A percentile compares a stretch with the other conserved stretches of the same genome.
phyloP scores from a whole-genome alignment of 2,797 vertebrate genomes.

The Oreortyx pictus region DNA sequence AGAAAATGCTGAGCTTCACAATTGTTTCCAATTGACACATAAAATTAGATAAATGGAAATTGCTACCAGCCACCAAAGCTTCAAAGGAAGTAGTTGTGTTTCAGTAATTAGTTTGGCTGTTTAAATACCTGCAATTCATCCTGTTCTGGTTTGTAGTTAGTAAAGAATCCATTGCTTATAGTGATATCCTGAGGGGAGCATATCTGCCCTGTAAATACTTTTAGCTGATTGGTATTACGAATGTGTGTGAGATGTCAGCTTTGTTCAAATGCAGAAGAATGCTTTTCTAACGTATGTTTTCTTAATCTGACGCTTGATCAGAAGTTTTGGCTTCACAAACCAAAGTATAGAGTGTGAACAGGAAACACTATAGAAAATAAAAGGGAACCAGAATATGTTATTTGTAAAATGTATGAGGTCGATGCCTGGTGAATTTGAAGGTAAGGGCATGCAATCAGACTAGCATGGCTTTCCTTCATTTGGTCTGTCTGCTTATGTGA shows the following conservation, averaged over 20 bases:
- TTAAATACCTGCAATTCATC: slow-evolving; percentile 42
- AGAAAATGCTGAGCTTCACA: slow-evolving; percentile 18
- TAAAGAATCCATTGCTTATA: slow-evolving; percentile 35
- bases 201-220: slow-evolving; percentile 25
- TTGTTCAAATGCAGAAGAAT: slow-evolving; percentile 31
- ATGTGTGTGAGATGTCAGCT: slow-evolving; percentile 43
- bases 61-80: slow-evolving; percentile 26
- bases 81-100: slow-evolving; percentile 56
- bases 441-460: fast-evolving
- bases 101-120: slow-evolving; percentile 60
- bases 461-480: neutral
- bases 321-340: slow-evolving; percentile 41
- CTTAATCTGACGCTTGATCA: slow-evolving; percentile 33
- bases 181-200: neutral
- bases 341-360: slow-evolving; percentile 2
- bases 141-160: slow-evolving; percentile 26
- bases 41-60: slow-evolving; percentile 50
- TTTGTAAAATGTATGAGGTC: neutral
- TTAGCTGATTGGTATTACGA: slow-evolving; percentile 19
- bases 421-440: neutral
- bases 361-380: neutral
- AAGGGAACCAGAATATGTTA: neutral
- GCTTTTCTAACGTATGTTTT: slow-evolving; percentile 26
- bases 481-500: neutral
- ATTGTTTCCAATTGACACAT: slow-evolving; percentile 24